Conservation (phyloP, 1,140 invertebrate species). For the Acromyrmex echinatior region DNA sequence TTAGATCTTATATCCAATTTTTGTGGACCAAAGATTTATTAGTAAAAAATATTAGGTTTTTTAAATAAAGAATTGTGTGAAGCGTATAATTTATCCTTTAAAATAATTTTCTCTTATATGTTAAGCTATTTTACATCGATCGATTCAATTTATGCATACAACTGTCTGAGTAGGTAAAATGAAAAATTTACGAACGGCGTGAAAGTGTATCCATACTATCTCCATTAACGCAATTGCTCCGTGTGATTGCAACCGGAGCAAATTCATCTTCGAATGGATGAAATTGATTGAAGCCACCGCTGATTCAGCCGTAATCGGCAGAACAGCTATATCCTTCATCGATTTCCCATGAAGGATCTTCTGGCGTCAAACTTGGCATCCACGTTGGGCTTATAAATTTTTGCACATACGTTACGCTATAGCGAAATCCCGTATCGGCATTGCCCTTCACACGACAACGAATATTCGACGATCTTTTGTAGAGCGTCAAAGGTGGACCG, state of each 20-base stretch:
- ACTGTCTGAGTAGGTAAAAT: background rate
- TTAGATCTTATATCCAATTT: conserved; percentile 2
- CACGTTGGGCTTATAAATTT: conserved; percentile 75
- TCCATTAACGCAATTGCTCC: conserved; percentile 37
- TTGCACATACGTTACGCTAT: conserved; percentile 79
- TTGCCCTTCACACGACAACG: conserved; percentile 75
- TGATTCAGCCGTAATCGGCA: conserved; percentile 67
- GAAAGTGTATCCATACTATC: background rate
- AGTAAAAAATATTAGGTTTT: too few relatives aligned
- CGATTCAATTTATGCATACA: background rate
- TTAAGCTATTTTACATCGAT: background rate
- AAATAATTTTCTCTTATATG: background rate
- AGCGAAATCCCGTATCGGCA: conserved; percentile 71
- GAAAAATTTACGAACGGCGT: conserved; percentile 1
- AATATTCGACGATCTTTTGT: conserved; percentile 79
- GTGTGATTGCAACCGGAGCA: background rate
- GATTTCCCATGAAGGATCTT: background rate
- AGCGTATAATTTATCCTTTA: background rate
- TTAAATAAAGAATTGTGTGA: background rate
- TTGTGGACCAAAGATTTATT: background rate
- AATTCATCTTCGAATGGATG: conserved; percentile 33
- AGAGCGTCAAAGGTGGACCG: conserved; percentile 76
- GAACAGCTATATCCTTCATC: conserved; percentile 42
- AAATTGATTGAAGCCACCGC: background rate
- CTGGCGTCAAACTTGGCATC: conserved; percentile 77